Base-by-base conservation (phyloP, 2,888 invertebrate species). In the Drosophila phalerata region DNA sequence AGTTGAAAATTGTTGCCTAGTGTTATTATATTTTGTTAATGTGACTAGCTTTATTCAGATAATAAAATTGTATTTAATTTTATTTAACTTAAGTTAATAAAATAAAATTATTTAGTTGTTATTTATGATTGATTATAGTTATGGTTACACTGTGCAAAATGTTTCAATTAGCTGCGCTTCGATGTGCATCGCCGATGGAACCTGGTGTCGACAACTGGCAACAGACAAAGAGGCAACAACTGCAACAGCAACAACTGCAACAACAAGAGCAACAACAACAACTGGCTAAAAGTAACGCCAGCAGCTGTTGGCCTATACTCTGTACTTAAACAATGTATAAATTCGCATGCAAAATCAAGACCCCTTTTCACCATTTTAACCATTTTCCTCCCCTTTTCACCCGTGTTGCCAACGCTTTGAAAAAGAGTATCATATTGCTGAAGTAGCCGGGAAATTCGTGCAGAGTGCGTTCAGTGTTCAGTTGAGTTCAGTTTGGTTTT, bases 111-210 rank as follows among this genome's bases (percentile, higher is more conserved):
- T 22, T 22, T 22, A 22, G 4, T 22, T 4, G 3, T 3, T 22
- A 22, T 1, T 22, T 22, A 22, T 22, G 4, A 22, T 22, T 22
- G 22, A 22, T 22, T 22, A 2, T 22, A 22, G 2, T 22, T 22
- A 22, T 22, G 37, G 62, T 4, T 53, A 72, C 82, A 89, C 79
- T 81, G 89, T 89, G 73, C 79, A 48, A 69, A 78, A 76, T 66
- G 75, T 85, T 85, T 85, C 89, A 85, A 85, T 85, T 85, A 85
- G 89, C 85, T 74, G 85, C 85, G 89, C 85, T 85, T 89, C 85
- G 87, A 85, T 89, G 89, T 87, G 85, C 89, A 89, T 77, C 71
- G 79, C 52, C 73, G 73, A 81, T 72, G 82, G 67, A 73, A 68
- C 64, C 77, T 76, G 87, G 58, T 84, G 81, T 87, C 70, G 84